Percentiles rank a stretch among this genome's conserved stretches.
Evolutionary conservation across 2,113 vertebrate species (phyloP).

Genomic region (Rostratula benghalensis): DNA sequence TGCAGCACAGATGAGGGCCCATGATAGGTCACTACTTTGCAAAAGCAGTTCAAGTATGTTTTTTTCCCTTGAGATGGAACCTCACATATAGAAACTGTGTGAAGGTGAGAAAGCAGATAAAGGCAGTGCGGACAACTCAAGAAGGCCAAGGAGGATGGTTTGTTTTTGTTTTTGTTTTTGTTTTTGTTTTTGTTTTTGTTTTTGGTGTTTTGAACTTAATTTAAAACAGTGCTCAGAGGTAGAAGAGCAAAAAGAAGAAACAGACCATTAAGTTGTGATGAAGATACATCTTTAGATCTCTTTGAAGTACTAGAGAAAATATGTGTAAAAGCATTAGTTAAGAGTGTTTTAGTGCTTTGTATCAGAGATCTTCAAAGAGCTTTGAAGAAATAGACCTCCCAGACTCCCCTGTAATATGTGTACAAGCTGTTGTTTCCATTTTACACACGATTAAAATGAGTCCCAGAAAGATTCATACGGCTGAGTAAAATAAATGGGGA

Average conservation of each 20-base stretch:
- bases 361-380: background rate
- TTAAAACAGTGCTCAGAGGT: constrained; percentile 28
- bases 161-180: background rate
- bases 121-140: background rate
- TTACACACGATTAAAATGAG: constrained; percentile 19
- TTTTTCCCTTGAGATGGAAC: background rate
- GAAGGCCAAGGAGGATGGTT: background rate
- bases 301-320: background rate
- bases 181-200: background rate
- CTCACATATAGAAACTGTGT: background rate
- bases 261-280: constrained; percentile 46
- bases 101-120: constrained; percentile 3
- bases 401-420: background rate
- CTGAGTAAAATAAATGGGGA: background rate
- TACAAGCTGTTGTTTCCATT: background rate
- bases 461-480: background rate
- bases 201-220: constrained; percentile 5
- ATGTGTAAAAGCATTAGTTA: background rate
- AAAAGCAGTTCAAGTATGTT: background rate
- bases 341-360: background rate
- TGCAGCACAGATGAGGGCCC: background rate
- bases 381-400: background rate
- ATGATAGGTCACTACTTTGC: background rate
- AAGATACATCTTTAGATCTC: constrained; percentile 32
- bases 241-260: background rate